These are phyloP conservation scores for Engystomops pustulosus DNA, from an alignment of 2,113 vertebrate genomes.

Conservation along the genomic window DNA sequence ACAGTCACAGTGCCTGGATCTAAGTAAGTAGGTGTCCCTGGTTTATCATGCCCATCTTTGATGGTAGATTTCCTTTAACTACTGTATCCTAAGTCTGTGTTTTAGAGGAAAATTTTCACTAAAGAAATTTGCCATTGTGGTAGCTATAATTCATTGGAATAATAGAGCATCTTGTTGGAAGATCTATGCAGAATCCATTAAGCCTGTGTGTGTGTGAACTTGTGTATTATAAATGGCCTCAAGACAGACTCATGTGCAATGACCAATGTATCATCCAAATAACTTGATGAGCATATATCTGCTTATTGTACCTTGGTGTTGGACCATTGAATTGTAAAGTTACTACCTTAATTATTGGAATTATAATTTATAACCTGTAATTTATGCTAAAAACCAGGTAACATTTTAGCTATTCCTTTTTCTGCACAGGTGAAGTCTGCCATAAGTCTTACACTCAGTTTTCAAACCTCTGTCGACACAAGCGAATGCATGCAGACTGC, in stretches of 20 bases:
- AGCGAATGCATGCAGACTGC: constrained; percentile 99
- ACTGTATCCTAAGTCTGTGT: too few species aligned
- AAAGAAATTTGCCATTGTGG: neutral
- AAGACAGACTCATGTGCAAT: neutral
- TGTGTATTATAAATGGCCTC: too few species aligned
- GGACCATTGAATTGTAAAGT: neutral
- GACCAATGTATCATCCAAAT: neutral
- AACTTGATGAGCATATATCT: too few species aligned
- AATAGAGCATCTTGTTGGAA: too few species aligned
- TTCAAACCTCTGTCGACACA: constrained; percentile 99
- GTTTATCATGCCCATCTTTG: too few species aligned
- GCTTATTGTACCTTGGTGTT: neutral
- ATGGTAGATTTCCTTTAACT: too few species aligned
- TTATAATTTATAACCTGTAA: neutral
- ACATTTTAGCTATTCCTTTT: constrained; percentile 64
- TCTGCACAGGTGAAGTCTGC: constrained; percentile 95
- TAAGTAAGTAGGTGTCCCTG: too few species aligned
- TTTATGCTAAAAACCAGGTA: neutral
- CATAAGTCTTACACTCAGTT: constrained; percentile 99
- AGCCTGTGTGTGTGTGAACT: too few species aligned
- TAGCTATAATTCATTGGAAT: too few species aligned
- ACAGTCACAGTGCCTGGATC: too few species aligned
- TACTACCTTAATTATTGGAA: neutral
- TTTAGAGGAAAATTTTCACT: neutral
- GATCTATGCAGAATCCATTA: too few species aligned